Conservation (phyloP, 2,888 invertebrate species). For the Ophioninae sp. region DNA sequence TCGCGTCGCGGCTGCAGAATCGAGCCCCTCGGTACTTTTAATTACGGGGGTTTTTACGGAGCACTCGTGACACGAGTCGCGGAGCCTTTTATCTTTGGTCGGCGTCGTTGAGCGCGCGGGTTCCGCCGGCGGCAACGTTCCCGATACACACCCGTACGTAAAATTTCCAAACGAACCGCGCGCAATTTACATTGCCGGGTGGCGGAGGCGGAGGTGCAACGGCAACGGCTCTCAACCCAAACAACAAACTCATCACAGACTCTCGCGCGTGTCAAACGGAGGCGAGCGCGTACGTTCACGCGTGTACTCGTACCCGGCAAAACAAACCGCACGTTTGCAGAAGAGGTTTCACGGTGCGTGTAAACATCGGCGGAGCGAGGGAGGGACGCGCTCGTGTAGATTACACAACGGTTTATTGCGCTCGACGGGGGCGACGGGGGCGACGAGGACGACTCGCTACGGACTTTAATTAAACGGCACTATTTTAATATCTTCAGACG, state of each 20-base stretch:
- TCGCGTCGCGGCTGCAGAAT: too few species aligned
- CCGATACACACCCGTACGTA: constrained; percentile 25
- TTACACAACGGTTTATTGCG: constrained; percentile 64
- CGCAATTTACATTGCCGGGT: constrained; percentile 42
- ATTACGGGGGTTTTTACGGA: not conserved
- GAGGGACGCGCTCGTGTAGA: constrained; percentile 59
- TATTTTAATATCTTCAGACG: constrained; percentile 67
- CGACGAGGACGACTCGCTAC: constrained; percentile 51
- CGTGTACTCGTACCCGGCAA: constrained; percentile 38
- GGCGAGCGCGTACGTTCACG: constrained; percentile 21
- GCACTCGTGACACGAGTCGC: not conserved
- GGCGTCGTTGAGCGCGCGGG: not conserved
- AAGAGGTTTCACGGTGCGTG: constrained; percentile 51
- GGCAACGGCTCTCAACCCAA: constrained; percentile 37
- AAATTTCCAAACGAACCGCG: constrained; percentile 30
- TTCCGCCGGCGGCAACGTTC: constrained; percentile 2
- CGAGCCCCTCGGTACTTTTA: not conserved
- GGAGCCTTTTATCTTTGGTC: not conserved
- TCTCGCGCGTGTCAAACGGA: constrained; percentile 36
- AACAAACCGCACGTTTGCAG: constrained; percentile 61
- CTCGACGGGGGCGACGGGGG: constrained; percentile 58
- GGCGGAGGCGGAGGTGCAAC: constrained; percentile 15
- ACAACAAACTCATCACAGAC: constrained; percentile 51
- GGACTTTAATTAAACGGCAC: constrained; percentile 70
- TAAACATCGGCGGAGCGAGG: constrained; percentile 47